Conservation (phyloP, 2,113 vertebrate genomes). For the Dipodomys ordii region DNA sequence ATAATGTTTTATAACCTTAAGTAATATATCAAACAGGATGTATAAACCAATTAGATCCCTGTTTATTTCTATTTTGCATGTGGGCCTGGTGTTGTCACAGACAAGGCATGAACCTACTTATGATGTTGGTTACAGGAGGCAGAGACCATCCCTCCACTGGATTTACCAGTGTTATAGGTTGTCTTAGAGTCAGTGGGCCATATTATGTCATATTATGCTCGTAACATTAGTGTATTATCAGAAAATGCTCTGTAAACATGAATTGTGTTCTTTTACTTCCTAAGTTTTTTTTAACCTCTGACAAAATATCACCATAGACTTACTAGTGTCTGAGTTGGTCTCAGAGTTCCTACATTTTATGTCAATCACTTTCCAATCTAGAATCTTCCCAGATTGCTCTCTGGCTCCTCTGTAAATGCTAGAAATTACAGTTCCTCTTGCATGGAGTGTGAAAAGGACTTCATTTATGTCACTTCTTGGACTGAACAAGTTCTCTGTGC, state of each 20-base stretch:
- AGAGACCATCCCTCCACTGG: rapidly evolving
- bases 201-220: background rate
- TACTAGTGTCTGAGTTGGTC: background rate
- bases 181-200: rapidly evolving
- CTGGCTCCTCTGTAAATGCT: background rate
- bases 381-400: too few relatives aligned
- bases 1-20: conserved; percentile 73
- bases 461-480: background rate
- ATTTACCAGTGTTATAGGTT: too few relatives aligned
- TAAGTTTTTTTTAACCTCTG: background rate
- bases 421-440: too few relatives aligned
- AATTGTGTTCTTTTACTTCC: background rate
- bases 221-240: background rate
- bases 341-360: background rate
- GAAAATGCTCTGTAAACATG: background rate
- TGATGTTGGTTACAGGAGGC: rapidly evolving
- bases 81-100: conserved; percentile 63
- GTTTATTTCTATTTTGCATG: conserved; percentile 80
- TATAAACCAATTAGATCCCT: conserved; percentile 78
- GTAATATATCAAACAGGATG: conserved; percentile 80
- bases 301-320: background rate
- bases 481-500: background rate
- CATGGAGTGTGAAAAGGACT: too few relatives aligned
- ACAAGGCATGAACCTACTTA: too few relatives aligned
- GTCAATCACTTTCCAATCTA: background rate